Evolutionary conservation across 2,888 invertebrate genomes (phyloP).

Genomic region (Sinelater perroti): DNA sequence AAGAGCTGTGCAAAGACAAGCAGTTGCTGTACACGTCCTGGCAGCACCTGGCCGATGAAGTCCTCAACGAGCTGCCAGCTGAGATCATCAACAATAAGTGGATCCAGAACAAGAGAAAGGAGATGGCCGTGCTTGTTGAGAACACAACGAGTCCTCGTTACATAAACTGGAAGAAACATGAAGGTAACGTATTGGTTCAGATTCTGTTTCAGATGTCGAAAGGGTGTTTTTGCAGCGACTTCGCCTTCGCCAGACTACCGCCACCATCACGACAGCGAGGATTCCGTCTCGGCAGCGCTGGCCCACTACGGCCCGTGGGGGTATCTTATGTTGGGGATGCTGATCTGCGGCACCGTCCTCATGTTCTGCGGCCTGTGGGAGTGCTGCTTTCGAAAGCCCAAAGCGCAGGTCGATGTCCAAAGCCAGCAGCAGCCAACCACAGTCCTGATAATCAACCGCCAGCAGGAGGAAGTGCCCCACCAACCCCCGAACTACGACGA

Average conservation of each 20-base stretch:
- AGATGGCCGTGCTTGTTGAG: neutral
- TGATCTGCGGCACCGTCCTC: slow-evolving; percentile 74
- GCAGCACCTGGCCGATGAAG: slow-evolving; percentile 48
- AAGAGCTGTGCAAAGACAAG: slow-evolving; percentile 49
- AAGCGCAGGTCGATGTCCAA: slow-evolving; percentile 43
- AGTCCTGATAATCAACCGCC: slow-evolving; percentile 51
- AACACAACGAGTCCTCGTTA: slow-evolving; percentile 11
- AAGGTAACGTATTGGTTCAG: slow-evolving; percentile 34
- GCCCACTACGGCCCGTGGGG: slow-evolving; percentile 80
- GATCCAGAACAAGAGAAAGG: slow-evolving; percentile 23
- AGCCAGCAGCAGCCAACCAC: slow-evolving; percentile 48
- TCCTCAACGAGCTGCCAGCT: slow-evolving; percentile 45
- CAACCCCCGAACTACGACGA: slow-evolving; percentile 72
- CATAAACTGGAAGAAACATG: slow-evolving; percentile 37
- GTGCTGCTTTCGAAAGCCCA: slow-evolving; percentile 62
- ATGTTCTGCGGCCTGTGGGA: slow-evolving; percentile 77
- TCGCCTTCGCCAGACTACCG: slow-evolving; percentile 33
- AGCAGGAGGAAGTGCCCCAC: slow-evolving; percentile 43
- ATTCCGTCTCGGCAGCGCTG: slow-evolving; percentile 65
- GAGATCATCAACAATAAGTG: slow-evolving; percentile 33
- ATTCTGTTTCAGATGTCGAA: neutral
- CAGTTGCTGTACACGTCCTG: slow-evolving; percentile 41
- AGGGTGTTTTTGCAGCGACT: slow-evolving; percentile 41
- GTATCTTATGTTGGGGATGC: slow-evolving; percentile 75
- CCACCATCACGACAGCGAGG: slow-evolving; percentile 43